A percentile compares a stretch with the other conserved stretches of the same genome.
Evolutionary conservation across 2,888 invertebrate species (phyloP).

Genomic region (Pristionchus maxplancki): DNA sequence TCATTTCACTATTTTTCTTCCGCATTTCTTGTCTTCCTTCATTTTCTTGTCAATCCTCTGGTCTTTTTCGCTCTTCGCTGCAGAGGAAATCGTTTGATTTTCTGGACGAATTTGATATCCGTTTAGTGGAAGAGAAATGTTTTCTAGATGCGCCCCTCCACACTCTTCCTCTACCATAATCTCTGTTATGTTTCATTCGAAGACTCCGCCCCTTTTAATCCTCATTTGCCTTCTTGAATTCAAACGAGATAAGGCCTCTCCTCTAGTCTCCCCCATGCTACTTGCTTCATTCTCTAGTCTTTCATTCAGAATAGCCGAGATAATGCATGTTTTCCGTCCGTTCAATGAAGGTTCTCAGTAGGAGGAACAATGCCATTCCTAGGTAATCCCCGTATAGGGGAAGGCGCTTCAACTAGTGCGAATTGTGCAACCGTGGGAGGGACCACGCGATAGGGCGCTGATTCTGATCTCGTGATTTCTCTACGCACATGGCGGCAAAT

Average conservation of each 20-base stretch:
- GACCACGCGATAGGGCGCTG: background rate
- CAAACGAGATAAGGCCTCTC: background rate
- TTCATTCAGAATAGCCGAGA: background rate
- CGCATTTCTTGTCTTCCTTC: background rate
- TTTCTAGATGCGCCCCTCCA: background rate
- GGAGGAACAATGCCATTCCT: background rate
- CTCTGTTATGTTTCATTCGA: background rate
- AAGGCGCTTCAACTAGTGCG: background rate
- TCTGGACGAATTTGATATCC: background rate
- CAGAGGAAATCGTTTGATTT: background rate
- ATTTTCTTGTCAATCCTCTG: background rate
- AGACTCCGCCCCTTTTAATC: constrained; percentile 15
- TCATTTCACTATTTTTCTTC: background rate
- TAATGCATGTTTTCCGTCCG: background rate
- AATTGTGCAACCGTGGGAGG: background rate
- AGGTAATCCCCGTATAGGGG: background rate
- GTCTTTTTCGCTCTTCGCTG: background rate
- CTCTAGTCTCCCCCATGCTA: background rate
- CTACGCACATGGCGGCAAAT: background rate
- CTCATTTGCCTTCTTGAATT: background rate
- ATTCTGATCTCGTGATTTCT: background rate
- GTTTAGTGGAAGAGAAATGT: background rate
- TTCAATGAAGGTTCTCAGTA: background rate
- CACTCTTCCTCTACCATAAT: background rate
- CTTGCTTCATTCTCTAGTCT: background rate